Conservation (phyloP, 2,797 vertebrate genomes). For the Australoheros facetus region DNA sequence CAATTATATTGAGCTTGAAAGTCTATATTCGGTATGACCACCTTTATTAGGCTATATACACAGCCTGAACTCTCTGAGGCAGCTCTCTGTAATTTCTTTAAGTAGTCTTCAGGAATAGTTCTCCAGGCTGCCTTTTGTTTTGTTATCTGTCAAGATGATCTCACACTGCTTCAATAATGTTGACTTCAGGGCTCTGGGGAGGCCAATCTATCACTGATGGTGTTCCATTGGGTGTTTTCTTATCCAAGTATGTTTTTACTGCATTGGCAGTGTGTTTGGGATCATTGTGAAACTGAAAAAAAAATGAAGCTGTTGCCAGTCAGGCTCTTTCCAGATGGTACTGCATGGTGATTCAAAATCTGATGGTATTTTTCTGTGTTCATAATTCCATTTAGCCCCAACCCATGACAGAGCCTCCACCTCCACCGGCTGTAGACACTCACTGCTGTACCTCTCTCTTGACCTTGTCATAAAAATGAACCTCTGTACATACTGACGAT, state of each 20-base stretch:
- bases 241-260: neutral
- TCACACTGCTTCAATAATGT: too few species aligned
- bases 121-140: too few species aligned
- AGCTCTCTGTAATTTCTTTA: neutral
- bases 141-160: too few species aligned
- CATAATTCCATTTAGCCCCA: rapidly evolving
- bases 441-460: neutral
- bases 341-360: neutral
- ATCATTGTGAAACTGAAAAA: neutral
- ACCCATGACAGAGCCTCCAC: too few species aligned
- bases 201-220: too few species aligned
- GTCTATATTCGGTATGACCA: neutral
- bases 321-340: neutral
- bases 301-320: neutral
- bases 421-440: neutral
- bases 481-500: too few species aligned
- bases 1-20: neutral
- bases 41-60: neutral
- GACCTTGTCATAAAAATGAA: neutral
- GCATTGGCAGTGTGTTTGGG: neutral
- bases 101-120: too few species aligned
- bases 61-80: neutral
- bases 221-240: too few species aligned
- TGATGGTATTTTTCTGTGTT: neutral
- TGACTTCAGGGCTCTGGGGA: too few species aligned